phyloP scores from a whole-genome alignment of 2,888 invertebrate genomes.

The Cheilosia vernalis region DNA sequence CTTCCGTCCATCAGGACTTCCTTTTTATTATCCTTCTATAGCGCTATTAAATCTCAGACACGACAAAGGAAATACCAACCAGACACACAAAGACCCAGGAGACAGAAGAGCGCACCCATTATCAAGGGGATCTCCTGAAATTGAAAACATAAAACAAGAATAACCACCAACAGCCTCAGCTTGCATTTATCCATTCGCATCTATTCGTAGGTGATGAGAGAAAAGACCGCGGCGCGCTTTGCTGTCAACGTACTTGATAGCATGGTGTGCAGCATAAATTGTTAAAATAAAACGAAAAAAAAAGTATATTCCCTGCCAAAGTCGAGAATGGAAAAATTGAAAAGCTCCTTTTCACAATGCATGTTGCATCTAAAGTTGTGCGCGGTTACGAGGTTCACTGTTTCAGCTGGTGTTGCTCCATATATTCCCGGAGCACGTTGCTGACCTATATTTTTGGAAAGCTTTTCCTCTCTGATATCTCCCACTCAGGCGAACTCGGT shows the following conservation, averaged over 20 bases:
- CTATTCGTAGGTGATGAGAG: conserved; percentile 11
- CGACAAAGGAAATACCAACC: conserved; percentile 37
- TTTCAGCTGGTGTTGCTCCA: conserved; percentile 68
- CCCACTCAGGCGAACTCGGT: not conserved
- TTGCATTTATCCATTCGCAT: conserved; percentile 21
- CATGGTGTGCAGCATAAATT: conserved; percentile 30
- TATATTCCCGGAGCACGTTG: conserved; percentile 79
- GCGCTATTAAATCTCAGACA: conserved; percentile 44
- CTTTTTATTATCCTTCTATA: conserved; percentile 27
- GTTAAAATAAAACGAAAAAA: conserved; percentile 2
- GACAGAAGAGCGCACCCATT: conserved; percentile 36
- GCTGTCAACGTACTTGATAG: conserved; percentile 47
- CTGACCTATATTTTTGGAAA: conserved; percentile 81
- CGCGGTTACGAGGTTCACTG: conserved; percentile 39
- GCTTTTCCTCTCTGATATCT: conserved; percentile 6
- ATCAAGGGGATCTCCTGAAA: conserved; percentile 23
- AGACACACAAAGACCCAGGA: conserved; percentile 39
- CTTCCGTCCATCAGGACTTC: conserved; percentile 9
- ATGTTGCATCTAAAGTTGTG: conserved; percentile 65
- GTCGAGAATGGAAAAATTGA: conserved; percentile 17
- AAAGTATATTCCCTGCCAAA: conserved; percentile 12
- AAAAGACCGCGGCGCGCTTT: conserved; percentile 24
- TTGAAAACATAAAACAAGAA: not conserved
- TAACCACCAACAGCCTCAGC: conserved; percentile 4
- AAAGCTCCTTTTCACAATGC: conserved; percentile 61